phyloP scores from a whole-genome alignment of 2,888 invertebrate genomes.

The Itoplectis maculator region DNA sequence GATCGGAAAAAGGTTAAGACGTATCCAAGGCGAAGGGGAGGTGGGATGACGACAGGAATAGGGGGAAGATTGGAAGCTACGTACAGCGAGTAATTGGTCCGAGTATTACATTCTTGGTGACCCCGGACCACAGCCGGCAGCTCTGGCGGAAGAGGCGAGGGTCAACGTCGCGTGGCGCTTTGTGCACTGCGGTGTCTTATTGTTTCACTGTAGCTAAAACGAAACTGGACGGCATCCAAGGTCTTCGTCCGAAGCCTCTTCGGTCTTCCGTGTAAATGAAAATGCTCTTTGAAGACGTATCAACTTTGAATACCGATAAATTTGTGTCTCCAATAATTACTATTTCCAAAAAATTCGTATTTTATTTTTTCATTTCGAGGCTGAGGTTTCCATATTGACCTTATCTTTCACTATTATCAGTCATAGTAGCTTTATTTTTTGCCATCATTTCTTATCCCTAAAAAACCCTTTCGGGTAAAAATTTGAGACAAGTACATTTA shows the following conservation, averaged over 20 bases:
- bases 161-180: slow-evolving; percentile 61
- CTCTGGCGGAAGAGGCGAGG: background rate
- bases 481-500: too few relatives aligned
- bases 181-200: slow-evolving; percentile 71
- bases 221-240: background rate
- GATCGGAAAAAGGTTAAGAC: slow-evolving; percentile 11
- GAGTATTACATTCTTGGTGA: slow-evolving; percentile 81
- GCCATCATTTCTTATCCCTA: too few relatives aligned
- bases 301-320: background rate
- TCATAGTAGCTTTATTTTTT: too few relatives aligned
- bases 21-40: slow-evolving; percentile 18
- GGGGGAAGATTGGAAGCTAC: slow-evolving; percentile 15
- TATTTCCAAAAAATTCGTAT: too few relatives aligned
- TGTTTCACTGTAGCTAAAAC: slow-evolving; percentile 56
- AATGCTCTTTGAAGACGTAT: background rate
- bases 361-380: too few relatives aligned
- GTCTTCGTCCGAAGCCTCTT: background rate
- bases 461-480: too few relatives aligned
- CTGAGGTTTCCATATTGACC: too few relatives aligned
- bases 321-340: too few relatives aligned
- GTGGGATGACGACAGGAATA: slow-evolving; percentile 17
- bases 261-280: background rate
- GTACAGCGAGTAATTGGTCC: slow-evolving; percentile 79
- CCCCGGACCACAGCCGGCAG: slow-evolving; percentile 60
- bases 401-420: too few relatives aligned